phyloP scores from a whole-genome alignment of 2,113 vertebrate genomes.

The Tupaia chinensis region DNA sequence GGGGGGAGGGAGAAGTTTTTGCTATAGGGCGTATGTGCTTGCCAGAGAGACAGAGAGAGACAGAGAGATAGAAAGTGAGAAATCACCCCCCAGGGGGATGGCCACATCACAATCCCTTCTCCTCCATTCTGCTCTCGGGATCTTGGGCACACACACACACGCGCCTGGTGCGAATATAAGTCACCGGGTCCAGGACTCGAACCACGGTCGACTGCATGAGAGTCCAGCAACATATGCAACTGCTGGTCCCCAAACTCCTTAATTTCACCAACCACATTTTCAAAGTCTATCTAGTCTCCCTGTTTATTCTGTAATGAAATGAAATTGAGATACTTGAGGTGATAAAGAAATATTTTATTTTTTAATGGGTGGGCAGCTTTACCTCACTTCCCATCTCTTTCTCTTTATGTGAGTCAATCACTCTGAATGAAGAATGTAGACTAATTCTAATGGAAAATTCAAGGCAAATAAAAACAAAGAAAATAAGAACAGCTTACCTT shows the following conservation, averaged over 20 bases:
- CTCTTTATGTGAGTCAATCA: not conserved
- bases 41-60: no score
- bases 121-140: no score
- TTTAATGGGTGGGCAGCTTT: not conserved
- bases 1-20: no score
- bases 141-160: no score
- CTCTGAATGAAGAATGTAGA: not conserved
- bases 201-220: no score
- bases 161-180: no score
- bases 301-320: not conserved
- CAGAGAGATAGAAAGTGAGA: no score
- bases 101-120: no score
- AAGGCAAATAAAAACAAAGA: not conserved
- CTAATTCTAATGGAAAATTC: not conserved
- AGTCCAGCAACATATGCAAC: no score
- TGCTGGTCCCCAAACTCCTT: not conserved
- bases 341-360: not conserved
- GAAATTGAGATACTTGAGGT: not conserved
- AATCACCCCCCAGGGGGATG: no score
- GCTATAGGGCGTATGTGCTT: no score
- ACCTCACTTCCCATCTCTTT: not conserved
- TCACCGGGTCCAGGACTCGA: no score
- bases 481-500: constrained; percentile 79
- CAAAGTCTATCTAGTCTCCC: rapidly evolving
- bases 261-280: not conserved